These are phyloP conservation scores for Trichosurus vulpecula DNA, from an alignment of 2,797 vertebrate genomes.

Conservation along the genomic window DNA sequence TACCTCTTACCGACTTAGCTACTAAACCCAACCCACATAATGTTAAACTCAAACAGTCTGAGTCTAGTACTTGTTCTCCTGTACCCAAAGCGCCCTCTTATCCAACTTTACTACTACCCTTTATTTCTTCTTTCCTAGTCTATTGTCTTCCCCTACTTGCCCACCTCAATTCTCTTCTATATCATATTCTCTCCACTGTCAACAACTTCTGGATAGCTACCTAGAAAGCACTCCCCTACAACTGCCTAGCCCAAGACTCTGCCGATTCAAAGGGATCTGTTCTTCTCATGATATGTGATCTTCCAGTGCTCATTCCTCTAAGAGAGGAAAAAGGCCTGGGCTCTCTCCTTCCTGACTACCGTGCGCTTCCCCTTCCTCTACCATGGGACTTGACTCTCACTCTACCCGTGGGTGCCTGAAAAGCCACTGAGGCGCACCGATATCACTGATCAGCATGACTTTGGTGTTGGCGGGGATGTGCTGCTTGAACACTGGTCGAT, in stretches of 20 bases:
- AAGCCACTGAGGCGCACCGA: conserved; percentile 86
- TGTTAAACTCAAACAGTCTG: not conserved
- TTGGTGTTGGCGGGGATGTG: conserved; percentile 99
- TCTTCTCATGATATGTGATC: not conserved
- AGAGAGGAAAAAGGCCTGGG: not conserved
- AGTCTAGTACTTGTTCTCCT: not conserved
- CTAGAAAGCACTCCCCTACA: not conserved
- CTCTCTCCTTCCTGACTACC: accelerated
- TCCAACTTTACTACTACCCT: not conserved
- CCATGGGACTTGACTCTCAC: not conserved
- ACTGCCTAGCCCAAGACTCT: not conserved
- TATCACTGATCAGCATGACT: conserved; percentile 97
- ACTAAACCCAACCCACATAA: not conserved
- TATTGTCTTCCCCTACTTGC: not conserved
- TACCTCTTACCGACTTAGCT: accelerated
- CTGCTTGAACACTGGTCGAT: conserved; percentile 93
- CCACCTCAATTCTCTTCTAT: not conserved
- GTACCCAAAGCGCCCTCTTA: accelerated
- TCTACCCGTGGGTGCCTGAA: not conserved
- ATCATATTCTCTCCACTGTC: not conserved
- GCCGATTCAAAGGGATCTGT: not conserved
- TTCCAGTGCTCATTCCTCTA: not conserved
- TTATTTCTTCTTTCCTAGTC: not conserved
- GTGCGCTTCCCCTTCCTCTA: not conserved
- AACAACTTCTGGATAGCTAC: not conserved